These are phyloP conservation scores for Xestia xanthographa DNA, from an alignment of 2,888 invertebrate species.

Conservation along the genomic window DNA sequence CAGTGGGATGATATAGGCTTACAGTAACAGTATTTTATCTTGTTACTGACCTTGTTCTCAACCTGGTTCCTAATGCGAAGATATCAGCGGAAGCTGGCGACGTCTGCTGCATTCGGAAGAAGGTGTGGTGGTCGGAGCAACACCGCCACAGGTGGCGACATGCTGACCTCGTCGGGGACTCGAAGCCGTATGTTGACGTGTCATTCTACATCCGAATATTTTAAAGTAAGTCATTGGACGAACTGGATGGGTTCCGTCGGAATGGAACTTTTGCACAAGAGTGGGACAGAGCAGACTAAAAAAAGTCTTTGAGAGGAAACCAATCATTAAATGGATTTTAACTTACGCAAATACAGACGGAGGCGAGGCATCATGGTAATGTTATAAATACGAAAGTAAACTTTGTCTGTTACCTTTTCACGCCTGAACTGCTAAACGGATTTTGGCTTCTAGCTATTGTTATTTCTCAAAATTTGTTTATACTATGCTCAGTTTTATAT, in stretches of 20 bases:
- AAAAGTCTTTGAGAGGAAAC: background rate
- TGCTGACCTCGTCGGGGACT: constrained; percentile 97
- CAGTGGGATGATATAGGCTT: background rate
- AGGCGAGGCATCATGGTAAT: background rate
- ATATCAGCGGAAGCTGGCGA: constrained; percentile 94
- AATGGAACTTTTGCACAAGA: background rate
- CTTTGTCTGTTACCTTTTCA: background rate
- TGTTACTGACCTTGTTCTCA: constrained; percentile 93
- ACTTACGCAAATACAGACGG: background rate
- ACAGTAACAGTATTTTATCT: background rate
- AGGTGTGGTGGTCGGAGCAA: constrained; percentile 98
- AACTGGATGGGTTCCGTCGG: background rate
- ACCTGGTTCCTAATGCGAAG: constrained; percentile 94
- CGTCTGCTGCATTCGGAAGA: constrained; percentile 96
- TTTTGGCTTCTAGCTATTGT: background rate
- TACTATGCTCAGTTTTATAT: background rate
- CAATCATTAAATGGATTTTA: background rate
- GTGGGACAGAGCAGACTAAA: too few species aligned
- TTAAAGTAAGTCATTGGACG: background rate
- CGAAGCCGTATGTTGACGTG: constrained; percentile 98
- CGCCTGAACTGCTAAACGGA: background rate
- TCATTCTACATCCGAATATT: constrained; percentile 92
- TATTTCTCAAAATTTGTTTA: background rate
- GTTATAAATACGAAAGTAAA: background rate
- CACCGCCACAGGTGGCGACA: constrained; percentile 99